phyloP scores from a whole-genome alignment of 1,140 invertebrate species.

The Psilanteris sp. region DNA sequence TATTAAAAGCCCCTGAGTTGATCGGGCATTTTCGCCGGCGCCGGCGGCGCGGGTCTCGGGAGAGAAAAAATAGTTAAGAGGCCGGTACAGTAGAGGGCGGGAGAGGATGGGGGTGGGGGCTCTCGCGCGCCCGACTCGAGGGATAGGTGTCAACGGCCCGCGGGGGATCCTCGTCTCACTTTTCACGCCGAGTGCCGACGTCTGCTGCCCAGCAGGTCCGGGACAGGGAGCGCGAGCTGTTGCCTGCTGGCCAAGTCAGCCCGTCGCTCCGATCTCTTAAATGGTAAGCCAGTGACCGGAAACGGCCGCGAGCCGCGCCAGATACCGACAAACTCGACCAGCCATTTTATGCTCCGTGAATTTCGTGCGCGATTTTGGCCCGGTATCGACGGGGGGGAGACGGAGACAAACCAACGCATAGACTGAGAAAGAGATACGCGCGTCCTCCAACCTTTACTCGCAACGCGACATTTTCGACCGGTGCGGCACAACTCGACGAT shows the following conservation, averaged over 20 bases:
- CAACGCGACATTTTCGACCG: slow-evolving; percentile 37
- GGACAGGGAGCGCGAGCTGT: slow-evolving; percentile 7
- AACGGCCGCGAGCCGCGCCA: slow-evolving; percentile 6
- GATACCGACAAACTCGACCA: slow-evolving; percentile 40
- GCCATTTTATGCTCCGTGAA: slow-evolving; percentile 74
- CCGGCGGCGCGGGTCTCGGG: slow-evolving; percentile 59
- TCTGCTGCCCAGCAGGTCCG: slow-evolving; percentile 18
- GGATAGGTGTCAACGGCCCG: slow-evolving; percentile 78
- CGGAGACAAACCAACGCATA: slow-evolving; percentile 24
- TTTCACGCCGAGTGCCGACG: slow-evolving; percentile 51
- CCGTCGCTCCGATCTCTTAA: slow-evolving; percentile 50
- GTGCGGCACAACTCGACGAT: slow-evolving; percentile 13
- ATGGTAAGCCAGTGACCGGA: slow-evolving; percentile 66
- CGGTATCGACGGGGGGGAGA: slow-evolving; percentile 69
- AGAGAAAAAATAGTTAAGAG: slow-evolving; percentile 80
- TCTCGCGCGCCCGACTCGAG: slow-evolving; percentile 67
- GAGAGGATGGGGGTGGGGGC: slow-evolving; percentile 75
- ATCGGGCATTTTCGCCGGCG: slow-evolving; percentile 74
- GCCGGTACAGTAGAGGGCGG: slow-evolving; percentile 77
- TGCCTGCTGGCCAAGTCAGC: slow-evolving; percentile 10
- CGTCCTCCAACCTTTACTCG: slow-evolving; percentile 39
- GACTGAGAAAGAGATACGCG: slow-evolving; percentile 47
- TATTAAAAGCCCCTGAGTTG: slow-evolving; percentile 4
- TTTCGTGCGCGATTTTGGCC: slow-evolving; percentile 72
- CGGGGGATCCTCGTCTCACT: slow-evolving; percentile 60